A percentile compares a stretch with the other conserved stretches of the same genome.
These are phyloP conservation scores for Lutraria lutraria DNA, from an alignment of 2,888 invertebrate genomes.

Conservation along the genomic window DNA sequence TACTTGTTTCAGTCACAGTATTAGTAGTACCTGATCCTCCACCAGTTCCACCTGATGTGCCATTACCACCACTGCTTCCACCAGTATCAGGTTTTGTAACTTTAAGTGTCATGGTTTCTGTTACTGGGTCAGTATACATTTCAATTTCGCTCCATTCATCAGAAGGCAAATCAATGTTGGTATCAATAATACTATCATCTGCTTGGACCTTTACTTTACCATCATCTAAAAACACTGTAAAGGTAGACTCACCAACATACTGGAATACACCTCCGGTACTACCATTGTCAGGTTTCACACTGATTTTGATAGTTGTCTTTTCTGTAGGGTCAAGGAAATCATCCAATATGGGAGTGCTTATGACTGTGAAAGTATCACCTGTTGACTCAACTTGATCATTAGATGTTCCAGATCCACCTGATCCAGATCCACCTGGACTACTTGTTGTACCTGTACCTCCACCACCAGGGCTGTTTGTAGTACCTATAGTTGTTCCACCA, in stretches of 20 bases:
- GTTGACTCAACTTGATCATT: conserved; percentile 1
- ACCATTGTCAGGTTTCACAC: conserved; percentile 50
- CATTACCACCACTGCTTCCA: neutral
- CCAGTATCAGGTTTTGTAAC: conserved; percentile 34
- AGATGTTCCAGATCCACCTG: conserved; percentile 8
- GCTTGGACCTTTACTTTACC: conserved; percentile 51
- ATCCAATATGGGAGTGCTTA: conserved; percentile 43
- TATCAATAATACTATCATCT: conserved; percentile 46
- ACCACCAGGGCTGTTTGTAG: neutral
- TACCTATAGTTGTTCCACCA: neutral
- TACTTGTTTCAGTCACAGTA: conserved; percentile 35
- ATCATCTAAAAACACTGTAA: conserved; percentile 51
- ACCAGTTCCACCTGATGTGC: neutral
- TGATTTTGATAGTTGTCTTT: conserved; percentile 46
- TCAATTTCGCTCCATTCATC: conserved; percentile 70
- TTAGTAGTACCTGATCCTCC: conserved; percentile 28
- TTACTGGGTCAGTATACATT: conserved; percentile 65
- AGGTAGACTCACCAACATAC: conserved; percentile 60
- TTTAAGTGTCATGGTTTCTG: conserved; percentile 51
- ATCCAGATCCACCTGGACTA: conserved; percentile 9
- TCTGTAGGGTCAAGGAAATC: conserved; percentile 44
- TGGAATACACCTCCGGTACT: conserved; percentile 61
- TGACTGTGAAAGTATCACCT: conserved; percentile 51
- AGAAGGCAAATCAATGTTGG: conserved; percentile 42
- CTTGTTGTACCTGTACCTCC: conserved; percentile 23